Conservation (phyloP, 2,888 invertebrate species). For the Pachycephus smyrnensis region DNA sequence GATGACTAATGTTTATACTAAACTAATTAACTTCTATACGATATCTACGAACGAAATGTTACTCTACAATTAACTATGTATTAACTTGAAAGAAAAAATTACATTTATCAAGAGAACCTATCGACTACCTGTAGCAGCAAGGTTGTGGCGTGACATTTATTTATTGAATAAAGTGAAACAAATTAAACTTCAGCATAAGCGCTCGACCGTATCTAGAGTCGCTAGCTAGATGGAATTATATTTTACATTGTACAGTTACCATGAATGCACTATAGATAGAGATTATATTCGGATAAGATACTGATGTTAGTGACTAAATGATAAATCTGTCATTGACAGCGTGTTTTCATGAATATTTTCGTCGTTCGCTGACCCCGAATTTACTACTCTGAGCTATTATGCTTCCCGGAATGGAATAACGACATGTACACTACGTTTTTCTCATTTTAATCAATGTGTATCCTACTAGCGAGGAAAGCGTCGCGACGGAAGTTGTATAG, state of each 20-base stretch:
- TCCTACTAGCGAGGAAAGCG: background rate
- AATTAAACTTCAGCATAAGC: slow-evolving; percentile 27
- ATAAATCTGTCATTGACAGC: slow-evolving; percentile 15
- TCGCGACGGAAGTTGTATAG: background rate
- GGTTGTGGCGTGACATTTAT: slow-evolving; percentile 9
- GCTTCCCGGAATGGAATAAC: background rate
- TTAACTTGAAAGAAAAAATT: slow-evolving; percentile 36
- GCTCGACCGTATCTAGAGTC: slow-evolving; percentile 53
- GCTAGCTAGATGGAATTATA: slow-evolving; percentile 65
- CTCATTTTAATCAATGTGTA: background rate
- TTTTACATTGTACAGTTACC: slow-evolving; percentile 65
- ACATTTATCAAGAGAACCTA: slow-evolving; percentile 31
- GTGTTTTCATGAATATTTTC: slow-evolving; percentile 28
- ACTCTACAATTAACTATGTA: slow-evolving; percentile 38
- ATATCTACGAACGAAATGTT: slow-evolving; percentile 49
- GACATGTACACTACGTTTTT: background rate
- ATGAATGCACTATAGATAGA: slow-evolving; percentile 53
- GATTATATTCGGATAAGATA: slow-evolving; percentile 40
- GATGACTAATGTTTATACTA: slow-evolving; percentile 63
- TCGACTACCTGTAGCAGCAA: slow-evolving; percentile 6
- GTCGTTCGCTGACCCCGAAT: slow-evolving; percentile 32
- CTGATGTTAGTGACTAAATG: slow-evolving; percentile 20
- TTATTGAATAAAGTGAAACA: slow-evolving; percentile 3
- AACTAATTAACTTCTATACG: slow-evolving; percentile 58
- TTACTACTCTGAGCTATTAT: background rate